phyloP scores from a whole-genome alignment of 2,888 invertebrate genomes.

The Chymomyza procnemis region DNA sequence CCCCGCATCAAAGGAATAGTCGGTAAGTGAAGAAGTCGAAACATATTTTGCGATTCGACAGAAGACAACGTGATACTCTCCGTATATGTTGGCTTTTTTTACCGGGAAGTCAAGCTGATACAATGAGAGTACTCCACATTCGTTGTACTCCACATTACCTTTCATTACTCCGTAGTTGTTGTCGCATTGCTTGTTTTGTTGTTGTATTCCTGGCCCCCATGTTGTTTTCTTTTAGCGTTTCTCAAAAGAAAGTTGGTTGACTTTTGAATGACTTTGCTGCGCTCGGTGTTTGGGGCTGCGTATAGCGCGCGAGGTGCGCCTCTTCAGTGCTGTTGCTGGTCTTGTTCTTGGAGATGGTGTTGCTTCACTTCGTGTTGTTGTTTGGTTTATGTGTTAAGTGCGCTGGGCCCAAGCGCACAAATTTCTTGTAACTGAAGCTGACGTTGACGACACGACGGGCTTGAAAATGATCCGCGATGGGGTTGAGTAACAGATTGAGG shows the following conservation, averaged over 20 bases:
- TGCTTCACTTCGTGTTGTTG: conserved; percentile 28
- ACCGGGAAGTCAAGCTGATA: too few species aligned
- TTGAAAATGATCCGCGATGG: neutral
- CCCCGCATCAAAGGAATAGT: too few species aligned
- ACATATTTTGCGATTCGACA: too few species aligned
- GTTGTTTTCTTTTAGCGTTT: conserved; percentile 60
- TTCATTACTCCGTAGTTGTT: conserved; percentile 22
- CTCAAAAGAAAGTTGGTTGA: conserved; percentile 78
- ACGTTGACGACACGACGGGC: conserved; percentile 45
- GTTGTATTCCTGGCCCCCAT: conserved; percentile 21
- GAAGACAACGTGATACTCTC: too few species aligned
- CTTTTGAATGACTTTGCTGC: conserved; percentile 77
- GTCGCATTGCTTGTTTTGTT: conserved; percentile 28
- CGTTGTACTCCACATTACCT: conserved; percentile 1
- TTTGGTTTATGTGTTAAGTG: conserved; percentile 75
- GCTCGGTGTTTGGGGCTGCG: too few species aligned
- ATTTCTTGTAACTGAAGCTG: conserved; percentile 50
- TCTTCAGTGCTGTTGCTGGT: conserved; percentile 20
- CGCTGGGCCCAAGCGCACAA: conserved; percentile 66
- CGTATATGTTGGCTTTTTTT: too few species aligned
- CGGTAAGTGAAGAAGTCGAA: too few species aligned
- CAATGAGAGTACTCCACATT: conserved; percentile 2
- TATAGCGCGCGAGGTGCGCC: conserved; percentile 20
- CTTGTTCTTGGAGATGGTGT: conserved; percentile 16
- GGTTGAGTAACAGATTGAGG: neutral